These are phyloP conservation scores for Moxostoma hubbsi DNA, from an alignment of 2,797 vertebrate species.

Conservation along the genomic window DNA sequence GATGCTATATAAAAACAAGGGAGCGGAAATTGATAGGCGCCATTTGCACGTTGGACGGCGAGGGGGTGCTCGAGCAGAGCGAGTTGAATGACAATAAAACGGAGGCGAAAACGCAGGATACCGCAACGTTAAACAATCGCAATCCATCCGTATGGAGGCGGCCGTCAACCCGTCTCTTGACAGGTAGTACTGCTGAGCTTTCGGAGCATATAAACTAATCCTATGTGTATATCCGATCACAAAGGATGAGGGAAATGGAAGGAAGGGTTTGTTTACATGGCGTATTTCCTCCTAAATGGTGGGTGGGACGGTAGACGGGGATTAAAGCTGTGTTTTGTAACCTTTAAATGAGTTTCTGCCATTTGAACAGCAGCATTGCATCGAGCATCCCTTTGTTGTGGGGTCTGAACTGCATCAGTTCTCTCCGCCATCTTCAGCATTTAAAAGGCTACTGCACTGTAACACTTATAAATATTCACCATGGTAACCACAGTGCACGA, in stretches of 20 bases:
- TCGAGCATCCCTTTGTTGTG: slow-evolving; percentile 26
- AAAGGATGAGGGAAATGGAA: background rate
- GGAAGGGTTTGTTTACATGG: background rate
- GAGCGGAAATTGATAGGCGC: slow-evolving; percentile 85
- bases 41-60: slow-evolving; percentile 87
- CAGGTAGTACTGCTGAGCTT: slow-evolving; percentile 67
- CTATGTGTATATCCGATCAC: background rate
- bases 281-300: no score
- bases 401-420: slow-evolving; percentile 30
- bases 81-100: slow-evolving; percentile 42
- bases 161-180: slow-evolving; percentile 79
- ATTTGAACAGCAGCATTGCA: background rate
- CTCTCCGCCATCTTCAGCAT: slow-evolving; percentile 37
- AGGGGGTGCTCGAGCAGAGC: slow-evolving; percentile 15
- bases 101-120: slow-evolving; percentile 38
- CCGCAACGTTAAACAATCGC: slow-evolving; percentile 55
- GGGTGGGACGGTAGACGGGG: background rate
- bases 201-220: slow-evolving; percentile 2
- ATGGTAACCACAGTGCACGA: slow-evolving; percentile 9
- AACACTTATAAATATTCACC: background rate
- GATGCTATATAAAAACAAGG: slow-evolving; percentile 78
- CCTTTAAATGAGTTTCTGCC: background rate
- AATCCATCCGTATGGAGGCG: slow-evolving; percentile 79
- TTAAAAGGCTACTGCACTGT: slow-evolving; percentile 3
- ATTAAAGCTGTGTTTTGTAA: background rate